phyloP scores from a whole-genome alignment of 2,888 invertebrate genomes.

The Drosophila gaucha region DNA sequence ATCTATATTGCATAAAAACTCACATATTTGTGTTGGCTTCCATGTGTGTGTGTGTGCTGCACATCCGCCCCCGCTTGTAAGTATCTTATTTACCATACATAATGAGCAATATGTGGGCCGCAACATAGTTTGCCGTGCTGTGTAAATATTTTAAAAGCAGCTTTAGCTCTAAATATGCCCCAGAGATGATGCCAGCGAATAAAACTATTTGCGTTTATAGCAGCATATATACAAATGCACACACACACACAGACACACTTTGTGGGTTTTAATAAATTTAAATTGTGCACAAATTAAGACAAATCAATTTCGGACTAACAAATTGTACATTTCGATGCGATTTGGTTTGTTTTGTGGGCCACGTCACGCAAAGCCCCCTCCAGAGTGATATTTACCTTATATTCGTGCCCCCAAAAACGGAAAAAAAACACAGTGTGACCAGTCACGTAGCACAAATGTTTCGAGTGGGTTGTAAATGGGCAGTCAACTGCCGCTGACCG shows the following conservation, averaged over 20 bases:
- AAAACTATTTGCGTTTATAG: slow-evolving; percentile 50
- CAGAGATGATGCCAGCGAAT: slow-evolving; percentile 36
- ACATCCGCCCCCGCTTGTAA: slow-evolving; percentile 3
- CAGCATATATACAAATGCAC: background rate
- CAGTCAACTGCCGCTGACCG: slow-evolving; percentile 68
- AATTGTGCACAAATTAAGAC: slow-evolving; percentile 74
- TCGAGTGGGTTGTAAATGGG: slow-evolving; percentile 71
- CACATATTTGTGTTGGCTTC: background rate
- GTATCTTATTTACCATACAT: slow-evolving; percentile 65
- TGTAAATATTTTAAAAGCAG: slow-evolving; percentile 71
- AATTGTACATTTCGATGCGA: slow-evolving; percentile 59
- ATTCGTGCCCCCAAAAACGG: slow-evolving; percentile 1
- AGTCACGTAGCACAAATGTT: slow-evolving; percentile 78
- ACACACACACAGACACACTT: background rate
- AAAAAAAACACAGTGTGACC: slow-evolving; percentile 55
- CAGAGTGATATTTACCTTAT: slow-evolving; percentile 36
- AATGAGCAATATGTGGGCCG: slow-evolving; percentile 64
- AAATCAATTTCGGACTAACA: slow-evolving; percentile 72
- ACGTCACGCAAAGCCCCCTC: slow-evolving; percentile 50
- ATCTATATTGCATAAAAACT: slow-evolving; percentile 30
- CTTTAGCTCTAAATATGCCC: slow-evolving; percentile 62
- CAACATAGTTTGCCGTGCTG: slow-evolving; percentile 60
- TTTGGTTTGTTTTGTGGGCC: slow-evolving; percentile 52
- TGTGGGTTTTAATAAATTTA: slow-evolving; percentile 54
- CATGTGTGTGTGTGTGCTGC: slow-evolving; percentile 1